phyloP scores from a whole-genome alignment of 1,140 invertebrate genomes.

The Calycopis cecrops region DNA sequence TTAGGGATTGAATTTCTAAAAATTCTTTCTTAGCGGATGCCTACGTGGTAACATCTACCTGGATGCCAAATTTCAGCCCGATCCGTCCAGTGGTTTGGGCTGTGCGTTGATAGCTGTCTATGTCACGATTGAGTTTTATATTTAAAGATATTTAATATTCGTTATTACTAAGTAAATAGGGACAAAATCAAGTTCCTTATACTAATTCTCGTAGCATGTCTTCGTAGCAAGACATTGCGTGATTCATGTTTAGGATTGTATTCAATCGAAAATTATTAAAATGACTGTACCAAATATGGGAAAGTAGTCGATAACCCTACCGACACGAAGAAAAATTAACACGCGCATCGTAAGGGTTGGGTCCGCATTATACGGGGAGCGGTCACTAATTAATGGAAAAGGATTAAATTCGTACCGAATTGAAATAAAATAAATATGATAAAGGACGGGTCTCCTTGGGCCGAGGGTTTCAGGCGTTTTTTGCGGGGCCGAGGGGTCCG shows the following conservation, averaged over 20 bases:
- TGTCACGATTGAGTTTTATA: too few species aligned
- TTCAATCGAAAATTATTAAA: neutral
- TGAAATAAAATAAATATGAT: constrained; percentile 75
- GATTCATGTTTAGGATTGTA: neutral
- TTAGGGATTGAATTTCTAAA: too few species aligned
- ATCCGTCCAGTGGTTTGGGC: too few species aligned
- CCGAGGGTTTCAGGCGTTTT: constrained; percentile 37
- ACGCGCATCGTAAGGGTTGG: constrained; percentile 40
- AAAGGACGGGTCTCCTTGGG: constrained; percentile 54
- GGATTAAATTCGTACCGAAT: constrained; percentile 71
- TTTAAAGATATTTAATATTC: too few species aligned
- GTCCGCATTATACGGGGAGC: constrained; percentile 58
- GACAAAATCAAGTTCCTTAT: too few species aligned
- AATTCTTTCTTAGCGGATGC: too few species aligned
- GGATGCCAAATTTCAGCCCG: too few species aligned
- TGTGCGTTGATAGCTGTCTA: too few species aligned
- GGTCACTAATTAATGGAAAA: constrained; percentile 74
- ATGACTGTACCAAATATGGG: neutral
- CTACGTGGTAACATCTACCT: too few species aligned
- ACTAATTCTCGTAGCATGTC: too few species aligned
- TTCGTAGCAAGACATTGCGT: neutral
- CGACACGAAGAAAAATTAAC: constrained; percentile 62
- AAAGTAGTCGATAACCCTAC: constrained; percentile 32
- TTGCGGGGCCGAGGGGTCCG: constrained; percentile 28
- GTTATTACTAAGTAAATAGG: too few species aligned